phyloP scores from a whole-genome alignment of 2,797 vertebrate genomes.

The Ctenosaura bakeri region DNA sequence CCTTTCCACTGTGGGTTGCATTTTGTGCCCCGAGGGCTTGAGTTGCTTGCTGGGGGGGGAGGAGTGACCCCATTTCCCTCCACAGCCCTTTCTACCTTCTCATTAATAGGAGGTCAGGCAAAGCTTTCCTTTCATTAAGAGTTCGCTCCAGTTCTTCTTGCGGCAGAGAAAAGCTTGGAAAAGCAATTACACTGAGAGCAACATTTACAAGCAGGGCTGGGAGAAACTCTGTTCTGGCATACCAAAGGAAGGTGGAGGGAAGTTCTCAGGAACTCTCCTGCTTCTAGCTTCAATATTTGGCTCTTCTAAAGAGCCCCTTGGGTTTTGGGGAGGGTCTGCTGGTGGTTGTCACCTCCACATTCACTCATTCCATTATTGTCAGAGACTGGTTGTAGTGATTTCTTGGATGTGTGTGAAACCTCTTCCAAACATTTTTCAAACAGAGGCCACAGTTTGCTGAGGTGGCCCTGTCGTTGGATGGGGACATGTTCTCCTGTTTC shows the following conservation, averaged over 20 bases:
- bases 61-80: background rate
- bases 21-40: background rate
- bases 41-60: background rate
- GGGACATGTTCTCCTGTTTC: no score
- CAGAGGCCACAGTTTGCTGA: no score
- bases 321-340: no score
- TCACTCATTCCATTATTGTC: no score
- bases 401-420: no score
- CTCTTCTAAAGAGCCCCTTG: no score
- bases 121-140: background rate
- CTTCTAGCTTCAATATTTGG: no score
- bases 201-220: background rate
- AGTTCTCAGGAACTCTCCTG: background rate
- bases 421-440: no score
- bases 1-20: background rate
- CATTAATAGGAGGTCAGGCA: background rate
- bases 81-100: background rate
- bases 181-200: background rate
- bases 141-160: background rate
- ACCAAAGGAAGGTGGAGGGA: background rate
- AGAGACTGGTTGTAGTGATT: no score
- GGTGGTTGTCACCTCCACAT: no score
- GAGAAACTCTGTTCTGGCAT: background rate
- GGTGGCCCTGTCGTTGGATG: no score
- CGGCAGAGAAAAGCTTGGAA: background rate